A percentile compares a stretch with the other conserved stretches of the same genome.
phyloP scores from a whole-genome alignment of 2,797 vertebrate species.

The Hyperoplus lanceolatus region DNA sequence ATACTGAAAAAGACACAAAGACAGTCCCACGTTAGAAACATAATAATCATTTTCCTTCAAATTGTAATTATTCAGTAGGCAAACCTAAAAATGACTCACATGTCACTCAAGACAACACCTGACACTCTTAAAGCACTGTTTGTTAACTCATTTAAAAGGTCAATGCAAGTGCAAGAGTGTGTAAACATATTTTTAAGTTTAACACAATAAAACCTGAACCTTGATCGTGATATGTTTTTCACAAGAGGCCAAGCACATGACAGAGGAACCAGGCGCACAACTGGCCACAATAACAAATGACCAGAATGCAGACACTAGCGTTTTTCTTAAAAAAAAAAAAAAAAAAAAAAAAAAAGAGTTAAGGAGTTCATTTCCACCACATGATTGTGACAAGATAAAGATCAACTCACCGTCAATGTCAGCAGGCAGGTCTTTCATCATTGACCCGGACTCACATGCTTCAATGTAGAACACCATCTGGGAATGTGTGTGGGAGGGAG shows the following conservation, averaged over 20 bases:
- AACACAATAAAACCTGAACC: constrained; percentile 19
- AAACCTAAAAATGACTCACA: not conserved
- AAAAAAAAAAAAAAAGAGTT: not conserved
- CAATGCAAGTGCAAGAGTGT: not conserved
- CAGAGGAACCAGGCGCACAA: not conserved
- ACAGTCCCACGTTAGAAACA: not conserved
- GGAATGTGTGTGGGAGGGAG: not conserved
- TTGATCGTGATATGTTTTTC: constrained; percentile 29
- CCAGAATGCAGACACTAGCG: constrained; percentile 28
- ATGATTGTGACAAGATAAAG: constrained; percentile 5
- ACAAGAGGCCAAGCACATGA: constrained; percentile 58
- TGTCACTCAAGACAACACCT: not conserved
- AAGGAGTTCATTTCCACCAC: too few species aligned
- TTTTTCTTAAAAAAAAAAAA: not conserved
- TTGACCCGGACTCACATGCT: constrained; percentile 98
- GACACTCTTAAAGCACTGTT: not conserved
- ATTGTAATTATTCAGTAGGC: not conserved
- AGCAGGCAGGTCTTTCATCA: constrained; percentile 92
- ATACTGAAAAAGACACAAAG: constrained; percentile 84
- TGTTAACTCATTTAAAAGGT: not conserved
- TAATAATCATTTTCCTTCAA: not conserved
- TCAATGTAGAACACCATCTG: constrained; percentile 99
- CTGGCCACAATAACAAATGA: not conserved
- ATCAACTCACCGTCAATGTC: constrained; percentile 90
- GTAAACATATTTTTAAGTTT: not conserved